Conservation (phyloP, 2,113 vertebrate species). For the Trematocara macrostoma region DNA sequence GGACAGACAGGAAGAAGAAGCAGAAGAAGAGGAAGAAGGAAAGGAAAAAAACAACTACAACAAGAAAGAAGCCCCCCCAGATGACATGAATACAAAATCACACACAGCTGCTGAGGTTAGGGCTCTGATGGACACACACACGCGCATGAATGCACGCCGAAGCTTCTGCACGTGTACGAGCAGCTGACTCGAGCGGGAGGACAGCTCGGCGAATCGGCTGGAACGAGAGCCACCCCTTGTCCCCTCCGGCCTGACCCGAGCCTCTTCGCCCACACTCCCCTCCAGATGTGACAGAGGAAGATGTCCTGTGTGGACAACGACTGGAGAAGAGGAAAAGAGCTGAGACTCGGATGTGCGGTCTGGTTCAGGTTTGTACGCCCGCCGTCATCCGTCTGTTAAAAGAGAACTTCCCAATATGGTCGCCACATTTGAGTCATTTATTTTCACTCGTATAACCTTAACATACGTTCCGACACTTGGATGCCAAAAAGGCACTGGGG, state of each 20-base stretch:
- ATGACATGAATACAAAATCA: conserved; percentile 37
- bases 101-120: conserved; percentile 45
- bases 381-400: background rate
- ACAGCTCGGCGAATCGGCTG: background rate
- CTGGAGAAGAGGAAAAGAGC: background rate
- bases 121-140: background rate
- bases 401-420: conserved; percentile 27
- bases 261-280: background rate
- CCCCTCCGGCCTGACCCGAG: background rate
- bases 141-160: background rate
- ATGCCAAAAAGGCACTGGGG: background rate
- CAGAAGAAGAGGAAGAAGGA: background rate
- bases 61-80: conserved; percentile 14
- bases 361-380: conserved; percentile 30
- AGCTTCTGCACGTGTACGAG: background rate
- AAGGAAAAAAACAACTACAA: background rate
- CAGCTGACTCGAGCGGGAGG: background rate
- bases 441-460: conserved; percentile 26
- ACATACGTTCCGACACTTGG: conserved; percentile 42
- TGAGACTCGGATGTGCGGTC: conserved; percentile 9
- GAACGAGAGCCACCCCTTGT: background rate
- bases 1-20: background rate
- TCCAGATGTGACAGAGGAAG: conserved; percentile 16
- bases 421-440: conserved; percentile 44
- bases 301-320: background rate